Evolutionary conservation across 1,140 invertebrate genomes (phyloP).

Genomic region (Anastatus disparis): DNA sequence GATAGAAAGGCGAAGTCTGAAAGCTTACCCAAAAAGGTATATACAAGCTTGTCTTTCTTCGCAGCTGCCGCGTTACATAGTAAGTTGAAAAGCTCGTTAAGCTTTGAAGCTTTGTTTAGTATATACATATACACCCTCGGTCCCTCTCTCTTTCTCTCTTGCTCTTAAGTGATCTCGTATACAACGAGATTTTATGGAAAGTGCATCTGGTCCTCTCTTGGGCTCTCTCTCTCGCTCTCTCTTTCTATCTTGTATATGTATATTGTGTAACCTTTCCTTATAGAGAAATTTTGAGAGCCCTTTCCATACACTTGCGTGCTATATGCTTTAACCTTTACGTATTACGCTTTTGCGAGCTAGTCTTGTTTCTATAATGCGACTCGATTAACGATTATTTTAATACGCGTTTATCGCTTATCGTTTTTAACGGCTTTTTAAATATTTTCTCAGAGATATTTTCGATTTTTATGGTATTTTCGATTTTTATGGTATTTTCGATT

Average conservation of each 20-base stretch:
- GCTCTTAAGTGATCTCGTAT: constrained; percentile 67
- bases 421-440: constrained; percentile 5
- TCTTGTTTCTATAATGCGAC: background rate
- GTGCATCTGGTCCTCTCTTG: constrained; percentile 58
- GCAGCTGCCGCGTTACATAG: constrained; percentile 26
- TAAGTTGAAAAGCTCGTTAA: constrained; percentile 58
- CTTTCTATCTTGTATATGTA: no score
- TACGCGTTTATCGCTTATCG: background rate
- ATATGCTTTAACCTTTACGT: no score
- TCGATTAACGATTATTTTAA: constrained; percentile 28
- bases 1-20: background rate
- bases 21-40: no score
- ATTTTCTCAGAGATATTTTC: no score
- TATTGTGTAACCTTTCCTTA: no score
- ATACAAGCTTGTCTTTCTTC: constrained; percentile 22
- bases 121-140: no score
- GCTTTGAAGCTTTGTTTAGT: no score
- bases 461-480: no score
- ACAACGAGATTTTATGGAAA: constrained; percentile 68
- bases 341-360: background rate
- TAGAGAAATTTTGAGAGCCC: no score
- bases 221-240: background rate
- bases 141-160: no score
- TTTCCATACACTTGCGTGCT: no score
- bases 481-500: no score